These are phyloP conservation scores for Tortricodes alternella DNA, from an alignment of 2,888 invertebrate genomes.

Conservation along the genomic window DNA sequence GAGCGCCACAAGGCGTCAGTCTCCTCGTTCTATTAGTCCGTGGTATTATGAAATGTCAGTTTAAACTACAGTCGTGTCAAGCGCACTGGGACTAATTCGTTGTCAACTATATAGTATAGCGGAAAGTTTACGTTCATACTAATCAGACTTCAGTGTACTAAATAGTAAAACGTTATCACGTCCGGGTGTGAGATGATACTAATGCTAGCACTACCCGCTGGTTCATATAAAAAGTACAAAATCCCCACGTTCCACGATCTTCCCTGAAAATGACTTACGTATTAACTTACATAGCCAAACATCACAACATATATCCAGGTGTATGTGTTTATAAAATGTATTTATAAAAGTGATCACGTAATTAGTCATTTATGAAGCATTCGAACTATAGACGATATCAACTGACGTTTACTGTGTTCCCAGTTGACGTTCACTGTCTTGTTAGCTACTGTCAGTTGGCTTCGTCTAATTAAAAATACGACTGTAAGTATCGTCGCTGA, in stretches of 20 bases:
- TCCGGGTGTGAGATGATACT: not conserved
- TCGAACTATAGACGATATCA: no score
- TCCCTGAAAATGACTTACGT: constrained; percentile 70
- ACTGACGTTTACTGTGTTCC: no score
- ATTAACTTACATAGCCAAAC: constrained; percentile 71
- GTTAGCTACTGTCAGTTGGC: no score
- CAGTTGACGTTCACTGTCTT: no score
- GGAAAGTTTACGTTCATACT: constrained; percentile 46
- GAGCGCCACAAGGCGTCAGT: no score
- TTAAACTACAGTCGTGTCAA: constrained; percentile 45
- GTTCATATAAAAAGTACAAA: constrained; percentile 52
- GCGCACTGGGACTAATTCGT: constrained; percentile 57
- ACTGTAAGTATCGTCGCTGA: constrained; percentile 2
- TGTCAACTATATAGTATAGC: constrained; percentile 45
- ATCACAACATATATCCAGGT: constrained; percentile 64
- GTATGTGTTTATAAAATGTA: constrained; percentile 47
- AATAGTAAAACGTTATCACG: constrained; percentile 5
- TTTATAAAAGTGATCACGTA: constrained; percentile 36
- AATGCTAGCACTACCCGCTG: constrained; percentile 1
- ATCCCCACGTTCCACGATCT: constrained; percentile 47
- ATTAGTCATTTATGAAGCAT: constrained; percentile 32
- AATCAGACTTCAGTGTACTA: constrained; percentile 55
- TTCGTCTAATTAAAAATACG: no score
- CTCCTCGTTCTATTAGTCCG: not conserved
- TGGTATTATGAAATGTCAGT: constrained; percentile 33